Conservation (phyloP, 1,140 invertebrate species). For the Oreohelix idahoensis region DNA sequence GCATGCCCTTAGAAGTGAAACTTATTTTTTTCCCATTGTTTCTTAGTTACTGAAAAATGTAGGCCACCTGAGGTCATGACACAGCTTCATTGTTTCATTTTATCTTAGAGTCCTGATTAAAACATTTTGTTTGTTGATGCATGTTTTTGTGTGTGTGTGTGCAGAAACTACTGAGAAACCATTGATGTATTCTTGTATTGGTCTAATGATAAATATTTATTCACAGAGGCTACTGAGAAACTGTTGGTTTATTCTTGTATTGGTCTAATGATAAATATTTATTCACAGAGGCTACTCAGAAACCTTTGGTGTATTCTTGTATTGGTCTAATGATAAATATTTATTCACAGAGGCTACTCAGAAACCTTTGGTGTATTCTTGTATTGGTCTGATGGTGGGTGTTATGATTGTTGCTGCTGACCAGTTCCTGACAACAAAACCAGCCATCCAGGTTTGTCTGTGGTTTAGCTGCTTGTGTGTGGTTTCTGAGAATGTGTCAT, state of each 20-base stretch:
- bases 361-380: conserved; percentile 83
- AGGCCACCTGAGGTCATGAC: too few species aligned
- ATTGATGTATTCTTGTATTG: conserved; percentile 83
- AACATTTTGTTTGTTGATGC: too few species aligned
- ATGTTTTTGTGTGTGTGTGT: too few species aligned
- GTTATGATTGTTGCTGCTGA: conserved; percentile 82
- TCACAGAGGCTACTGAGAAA: too few species aligned
- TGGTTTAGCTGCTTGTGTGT: too few species aligned
- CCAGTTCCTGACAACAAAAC: conserved; percentile 79
- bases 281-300: conserved; percentile 79
- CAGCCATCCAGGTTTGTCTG: conserved; percentile 79
- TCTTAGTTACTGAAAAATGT: too few species aligned
- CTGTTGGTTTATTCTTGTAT: too few species aligned
- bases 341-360: conserved; percentile 79
- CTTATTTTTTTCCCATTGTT: too few species aligned
- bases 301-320: conserved; percentile 83
- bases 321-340: conserved; percentile 74
- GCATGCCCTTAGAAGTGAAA: too few species aligned
- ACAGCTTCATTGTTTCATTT: too few species aligned
- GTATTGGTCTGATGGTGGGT: conserved; percentile 82
- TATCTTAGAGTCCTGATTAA: not conserved
- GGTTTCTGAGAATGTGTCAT: too few species aligned
- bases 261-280: conserved; percentile 2
- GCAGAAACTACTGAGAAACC: conserved; percentile 82
- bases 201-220: too few species aligned